Percentiles rank a stretch among this genome's conserved stretches.
Conservation (phyloP, 2,888 invertebrate genomes). For the Phortica magna region DNA sequence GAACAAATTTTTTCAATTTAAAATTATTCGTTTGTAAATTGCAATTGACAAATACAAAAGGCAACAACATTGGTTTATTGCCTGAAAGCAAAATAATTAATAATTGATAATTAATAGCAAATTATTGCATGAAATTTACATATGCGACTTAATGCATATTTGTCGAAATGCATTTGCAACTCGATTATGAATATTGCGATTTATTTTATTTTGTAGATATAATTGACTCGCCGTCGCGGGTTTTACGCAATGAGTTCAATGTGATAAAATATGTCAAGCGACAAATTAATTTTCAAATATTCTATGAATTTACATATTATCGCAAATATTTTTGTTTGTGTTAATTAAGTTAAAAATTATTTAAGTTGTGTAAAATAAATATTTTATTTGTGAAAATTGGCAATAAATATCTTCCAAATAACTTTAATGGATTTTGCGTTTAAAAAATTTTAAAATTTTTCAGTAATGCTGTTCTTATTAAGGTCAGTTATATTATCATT, state of each 20-base stretch:
- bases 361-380: background rate
- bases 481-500: background rate
- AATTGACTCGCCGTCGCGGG: background rate
- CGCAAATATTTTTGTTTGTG: no score
- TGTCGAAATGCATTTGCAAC: no score
- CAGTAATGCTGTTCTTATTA: background rate
- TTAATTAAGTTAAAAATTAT: conserved; percentile 18
- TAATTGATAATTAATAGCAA: conserved; percentile 45
- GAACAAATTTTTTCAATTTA: background rate
- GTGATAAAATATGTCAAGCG: background rate
- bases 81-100: conserved; percentile 35
- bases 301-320: no score
- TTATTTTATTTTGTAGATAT: background rate
- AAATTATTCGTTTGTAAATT: no score
- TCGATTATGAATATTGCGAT: background rate
- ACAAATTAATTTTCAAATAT: background rate
- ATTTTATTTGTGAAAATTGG: background rate
- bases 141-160: background rate
- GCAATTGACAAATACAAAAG: no score
- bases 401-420: background rate
- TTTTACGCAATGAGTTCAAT: no score
- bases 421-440: background rate
- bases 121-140: conserved; percentile 33
- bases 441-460: background rate
- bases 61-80: no score